These are phyloP conservation scores for Nematostella vectensis DNA, from an alignment of 92 coral and sea anemone species.

Conservation along the genomic window DNA sequence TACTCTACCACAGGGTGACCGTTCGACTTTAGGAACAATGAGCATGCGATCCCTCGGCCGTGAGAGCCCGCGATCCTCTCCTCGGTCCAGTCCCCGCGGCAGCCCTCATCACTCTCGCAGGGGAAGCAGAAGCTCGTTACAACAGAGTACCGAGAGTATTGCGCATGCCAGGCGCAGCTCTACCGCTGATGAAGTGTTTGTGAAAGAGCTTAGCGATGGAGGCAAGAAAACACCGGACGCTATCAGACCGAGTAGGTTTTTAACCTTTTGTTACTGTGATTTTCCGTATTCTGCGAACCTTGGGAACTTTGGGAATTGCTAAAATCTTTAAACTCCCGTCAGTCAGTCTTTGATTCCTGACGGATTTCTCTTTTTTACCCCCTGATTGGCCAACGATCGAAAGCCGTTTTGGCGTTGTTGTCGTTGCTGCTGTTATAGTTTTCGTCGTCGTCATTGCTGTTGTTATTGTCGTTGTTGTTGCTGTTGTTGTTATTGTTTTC, in stretches of 20 bases:
- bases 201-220: constrained; percentile 65
- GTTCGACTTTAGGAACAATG: constrained; percentile 55
- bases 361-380: no score
- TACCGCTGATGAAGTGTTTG: constrained; percentile 76
- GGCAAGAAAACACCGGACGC: constrained; percentile 39
- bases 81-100: constrained; percentile 29
- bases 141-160: constrained; percentile 48
- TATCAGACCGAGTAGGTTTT: constrained; percentile 13
- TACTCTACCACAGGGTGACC: constrained; percentile 90
- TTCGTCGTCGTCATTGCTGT: no score
- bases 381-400: no score
- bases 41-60: constrained; percentile 53
- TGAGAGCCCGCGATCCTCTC: constrained; percentile 29
- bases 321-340: no score
- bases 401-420: no score
- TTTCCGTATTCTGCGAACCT: no score
- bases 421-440: no score
- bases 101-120: constrained; percentile 36
- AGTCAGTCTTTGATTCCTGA: no score
- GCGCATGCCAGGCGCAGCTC: constrained; percentile 54
- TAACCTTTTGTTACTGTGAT: no score
- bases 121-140: constrained; percentile 50
- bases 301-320: no score
- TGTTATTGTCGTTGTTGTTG: no score
- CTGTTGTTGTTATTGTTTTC: neutral